Evolutionary conservation across 2,113 vertebrate genomes (phyloP).

Genomic region (Nibea albiflora): DNA sequence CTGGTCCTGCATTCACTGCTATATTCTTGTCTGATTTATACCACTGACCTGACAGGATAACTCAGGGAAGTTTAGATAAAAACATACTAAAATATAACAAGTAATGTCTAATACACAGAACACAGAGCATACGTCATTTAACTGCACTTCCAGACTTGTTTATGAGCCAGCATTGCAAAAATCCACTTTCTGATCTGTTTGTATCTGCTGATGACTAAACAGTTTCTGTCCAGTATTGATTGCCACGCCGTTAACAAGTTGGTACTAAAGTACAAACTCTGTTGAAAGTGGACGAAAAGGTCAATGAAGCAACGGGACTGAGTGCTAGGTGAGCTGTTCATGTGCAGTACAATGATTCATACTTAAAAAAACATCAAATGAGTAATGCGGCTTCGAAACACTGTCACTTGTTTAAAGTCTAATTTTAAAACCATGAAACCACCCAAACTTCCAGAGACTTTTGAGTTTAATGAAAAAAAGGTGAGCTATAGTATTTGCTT

Average conservation of each 20-base stretch:
- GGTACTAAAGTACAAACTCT: constrained; percentile 22
- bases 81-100: neutral
- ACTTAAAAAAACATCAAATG: neutral
- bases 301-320: neutral
- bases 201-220: neutral
- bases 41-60: neutral
- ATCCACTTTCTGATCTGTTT: too few species aligned
- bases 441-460: too few species aligned
- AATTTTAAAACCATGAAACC: too few species aligned
- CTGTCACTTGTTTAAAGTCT: neutral
- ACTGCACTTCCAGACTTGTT: neutral
- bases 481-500: too few species aligned
- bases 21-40: neutral
- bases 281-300: neutral
- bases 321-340: neutral
- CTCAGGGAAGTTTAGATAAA: neutral
- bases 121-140: neutral
- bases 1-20: neutral
- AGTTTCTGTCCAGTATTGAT: neutral
- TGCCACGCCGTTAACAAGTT: neutral
- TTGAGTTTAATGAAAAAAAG: too few species aligned
- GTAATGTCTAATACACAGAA: neutral
- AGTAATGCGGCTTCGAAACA: neutral
- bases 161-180: neutral
- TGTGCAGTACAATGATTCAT: neutral